Evolutionary conservation across 2,797 vertebrate genomes (phyloP).

Genomic region (Lithobates pipiens): DNA sequence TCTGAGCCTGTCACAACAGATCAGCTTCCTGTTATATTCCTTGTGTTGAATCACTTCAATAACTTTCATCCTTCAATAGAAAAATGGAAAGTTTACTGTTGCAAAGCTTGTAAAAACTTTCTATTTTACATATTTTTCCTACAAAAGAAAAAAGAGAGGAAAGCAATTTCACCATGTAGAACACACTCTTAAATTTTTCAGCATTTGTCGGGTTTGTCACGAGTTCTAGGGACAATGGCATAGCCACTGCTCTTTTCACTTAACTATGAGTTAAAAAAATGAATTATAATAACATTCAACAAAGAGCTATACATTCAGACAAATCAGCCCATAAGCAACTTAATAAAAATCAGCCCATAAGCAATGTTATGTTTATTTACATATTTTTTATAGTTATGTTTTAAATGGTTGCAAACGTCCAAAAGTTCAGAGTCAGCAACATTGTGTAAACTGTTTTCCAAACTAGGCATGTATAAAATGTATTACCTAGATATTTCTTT

Average conservation of each 20-base stretch:
- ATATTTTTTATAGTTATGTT: neutral
- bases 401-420: neutral
- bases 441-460: too few species aligned
- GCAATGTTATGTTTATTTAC: neutral
- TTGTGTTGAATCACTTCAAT: slow-evolving; percentile 7
- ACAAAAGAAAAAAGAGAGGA: slow-evolving; percentile 1
- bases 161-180: slow-evolving; percentile 15
- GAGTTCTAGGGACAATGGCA: slow-evolving; percentile 16
- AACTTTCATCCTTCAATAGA: neutral
- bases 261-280: too few species aligned
- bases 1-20: slow-evolving; percentile 4
- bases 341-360: neutral
- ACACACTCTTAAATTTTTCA: slow-evolving; percentile 7
- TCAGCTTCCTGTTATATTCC: neutral
- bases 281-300: neutral
- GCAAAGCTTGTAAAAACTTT: slow-evolving; percentile 29
- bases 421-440: too few species aligned
- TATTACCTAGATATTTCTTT: too few species aligned
- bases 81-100: slow-evolving; percentile 28
- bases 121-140: slow-evolving; percentile 15
- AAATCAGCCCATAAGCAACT: neutral
- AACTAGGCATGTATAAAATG: too few species aligned
- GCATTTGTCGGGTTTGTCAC: neutral
- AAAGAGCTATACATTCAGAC: neutral
- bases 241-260: neutral